phyloP scores from a whole-genome alignment of 2,888 invertebrate species.

The Elegia similella region DNA sequence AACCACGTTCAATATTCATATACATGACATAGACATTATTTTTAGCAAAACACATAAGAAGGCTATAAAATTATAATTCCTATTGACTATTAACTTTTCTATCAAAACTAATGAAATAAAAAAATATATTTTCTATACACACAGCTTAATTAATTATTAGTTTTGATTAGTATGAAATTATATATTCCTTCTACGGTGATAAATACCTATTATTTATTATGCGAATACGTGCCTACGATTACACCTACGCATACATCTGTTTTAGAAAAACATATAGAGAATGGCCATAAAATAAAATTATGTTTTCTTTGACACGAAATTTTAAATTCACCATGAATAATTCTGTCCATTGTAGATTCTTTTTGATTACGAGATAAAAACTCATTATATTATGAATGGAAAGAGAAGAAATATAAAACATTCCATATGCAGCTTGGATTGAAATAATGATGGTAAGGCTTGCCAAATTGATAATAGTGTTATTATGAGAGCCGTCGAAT shows the following conservation, averaged over 20 bases:
- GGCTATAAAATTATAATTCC: not conserved
- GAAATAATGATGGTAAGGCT: conserved; percentile 58
- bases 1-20: not conserved
- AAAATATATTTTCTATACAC: not conserved
- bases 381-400: conserved; percentile 26
- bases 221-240: conserved; percentile 4
- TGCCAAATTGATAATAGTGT: conserved; percentile 78
- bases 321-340: conserved; percentile 11
- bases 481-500: conserved; percentile 53
- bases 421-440: conserved; percentile 35
- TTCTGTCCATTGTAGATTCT: conserved; percentile 16
- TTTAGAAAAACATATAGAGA: not conserved
- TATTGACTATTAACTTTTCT: not conserved
- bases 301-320: not conserved
- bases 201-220: not conserved
- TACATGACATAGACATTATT: not conserved
- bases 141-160: conserved; percentile 14
- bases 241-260: conserved; percentile 5
- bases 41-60: not conserved
- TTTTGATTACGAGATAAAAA: conserved; percentile 21
- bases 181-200: conserved; percentile 3
- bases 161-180: conserved; percentile 13
- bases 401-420: conserved; percentile 25
- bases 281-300: not conserved
- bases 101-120: conserved; percentile 1